Evolutionary conservation across 2,888 invertebrate genomes (phyloP).

Genomic region (Baccha elongata): DNA sequence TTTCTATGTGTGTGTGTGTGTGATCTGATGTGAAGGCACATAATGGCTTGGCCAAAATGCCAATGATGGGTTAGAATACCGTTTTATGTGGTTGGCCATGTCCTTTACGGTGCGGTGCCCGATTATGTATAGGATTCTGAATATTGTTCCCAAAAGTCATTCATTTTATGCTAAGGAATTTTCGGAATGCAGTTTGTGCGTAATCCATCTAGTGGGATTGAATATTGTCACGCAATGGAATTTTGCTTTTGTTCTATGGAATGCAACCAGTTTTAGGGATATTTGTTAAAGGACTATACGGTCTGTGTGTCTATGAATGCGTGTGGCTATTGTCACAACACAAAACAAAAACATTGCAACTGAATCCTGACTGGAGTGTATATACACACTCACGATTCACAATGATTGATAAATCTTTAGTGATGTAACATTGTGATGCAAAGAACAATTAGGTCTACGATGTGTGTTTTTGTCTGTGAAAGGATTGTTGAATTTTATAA

Average conservation of each 20-base stretch:
- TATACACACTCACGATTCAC: background rate
- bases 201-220: conserved; percentile 47
- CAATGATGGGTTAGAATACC: conserved; percentile 16
- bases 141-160: conserved; percentile 63
- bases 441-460: conserved; percentile 55
- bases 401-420: conserved; percentile 65
- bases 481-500: background rate
- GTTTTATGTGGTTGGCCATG: conserved; percentile 50
- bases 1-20: conserved; percentile 1
- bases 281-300: background rate
- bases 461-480: conserved; percentile 11
- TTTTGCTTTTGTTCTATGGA: conserved; percentile 47
- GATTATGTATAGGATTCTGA: conserved; percentile 59
- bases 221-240: conserved; percentile 57
- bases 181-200: conserved; percentile 59
- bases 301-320: conserved; percentile 37
- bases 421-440: conserved; percentile 63
- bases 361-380: conserved; percentile 2
- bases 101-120: conserved; percentile 57
- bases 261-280: conserved; percentile 17
- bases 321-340: conserved; percentile 42
- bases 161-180: conserved; percentile 60
- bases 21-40: background rate
- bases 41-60: background rate
- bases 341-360: conserved; percentile 48